Evolutionary conservation across 2,888 invertebrate species (phyloP).

Genomic region (Cotesia congregata): DNA sequence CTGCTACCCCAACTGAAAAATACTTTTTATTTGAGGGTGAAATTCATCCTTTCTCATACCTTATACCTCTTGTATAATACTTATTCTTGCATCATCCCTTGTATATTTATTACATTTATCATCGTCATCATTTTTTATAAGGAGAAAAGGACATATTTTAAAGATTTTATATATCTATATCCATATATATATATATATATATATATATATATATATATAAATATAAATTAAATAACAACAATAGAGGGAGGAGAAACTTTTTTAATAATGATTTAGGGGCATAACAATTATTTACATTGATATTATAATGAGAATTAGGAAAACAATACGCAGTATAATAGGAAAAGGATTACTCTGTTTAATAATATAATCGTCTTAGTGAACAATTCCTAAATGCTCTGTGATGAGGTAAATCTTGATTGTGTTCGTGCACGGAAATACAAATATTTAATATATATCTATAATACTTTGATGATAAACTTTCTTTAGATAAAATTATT

Average conservation of each 20-base stretch:
- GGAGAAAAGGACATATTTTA: background rate
- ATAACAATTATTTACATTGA: background rate
- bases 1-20: slow-evolving; percentile 34
- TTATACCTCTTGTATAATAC: background rate
- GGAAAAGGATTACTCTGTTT: background rate
- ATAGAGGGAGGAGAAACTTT: no score
- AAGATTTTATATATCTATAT: background rate
- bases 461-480: background rate
- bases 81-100: slow-evolving; percentile 11
- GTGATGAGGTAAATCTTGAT: slow-evolving; percentile 20
- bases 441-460: background rate
- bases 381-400: slow-evolving; percentile 24
- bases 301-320: background rate
- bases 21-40: slow-evolving; percentile 34
- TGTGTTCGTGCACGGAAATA: slow-evolving; percentile 5
- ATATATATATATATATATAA: no score
- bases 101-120: slow-evolving; percentile 5
- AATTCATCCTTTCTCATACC: slow-evolving; percentile 11
- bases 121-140: slow-evolving; percentile 6
- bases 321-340: background rate
- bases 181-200: no score
- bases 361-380: slow-evolving; percentile 1
- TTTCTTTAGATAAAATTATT: slow-evolving; percentile 1
- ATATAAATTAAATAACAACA: background rate
- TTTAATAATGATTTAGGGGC: background rate